Evolutionary conservation across 2,888 invertebrate genomes (phyloP), one percentile per base, ranked within the genome.

Genomic region (Phragmatobia fuliginosa): DNA sequence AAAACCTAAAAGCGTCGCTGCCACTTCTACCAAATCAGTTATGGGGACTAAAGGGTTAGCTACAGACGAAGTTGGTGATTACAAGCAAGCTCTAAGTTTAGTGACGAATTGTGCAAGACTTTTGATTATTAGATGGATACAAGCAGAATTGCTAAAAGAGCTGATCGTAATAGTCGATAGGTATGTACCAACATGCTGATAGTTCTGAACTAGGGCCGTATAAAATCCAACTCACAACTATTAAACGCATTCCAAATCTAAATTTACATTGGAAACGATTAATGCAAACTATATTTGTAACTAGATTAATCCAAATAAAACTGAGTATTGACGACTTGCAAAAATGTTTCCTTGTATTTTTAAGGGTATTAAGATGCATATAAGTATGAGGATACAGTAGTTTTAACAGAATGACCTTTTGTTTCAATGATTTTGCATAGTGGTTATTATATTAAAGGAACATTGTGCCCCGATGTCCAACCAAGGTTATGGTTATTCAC

Each of bases 51-150:
- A 69, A 2, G 83, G 74, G 0, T 90, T 84, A 75, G 33, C 82
- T 21, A 68, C 73, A 0, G 89, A 89, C 25, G 90, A 81, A 3
- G 56, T 83, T 0, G 86, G 78, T 8, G 91, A 92, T 71, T 93
- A 92, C 68, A 89, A 78, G 65, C 90, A 91, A 76, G 82, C 90
- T 0, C 21, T 92, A 0, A 87, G 89, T 33, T 78, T 94, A 14
- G 88, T 92, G 52, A 87, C 83, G 0, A 91, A 94, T 21, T 92
- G 90, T 71, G 90, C 91, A 1, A 87, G 94, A 61, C 71, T 91
- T 2, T 69, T 92, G 41, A 85, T 91, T 62, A 87, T 91, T 32
- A 78, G 91, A 70, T 93, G 94, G 94, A 67, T 94, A 32, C 91
- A 93, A 74, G 88, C 87, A 1, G 90, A 90, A 58, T 77, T 94